Base-by-base conservation (phyloP, 2,113 vertebrate genomes). In the Solea senegalensis region DNA sequence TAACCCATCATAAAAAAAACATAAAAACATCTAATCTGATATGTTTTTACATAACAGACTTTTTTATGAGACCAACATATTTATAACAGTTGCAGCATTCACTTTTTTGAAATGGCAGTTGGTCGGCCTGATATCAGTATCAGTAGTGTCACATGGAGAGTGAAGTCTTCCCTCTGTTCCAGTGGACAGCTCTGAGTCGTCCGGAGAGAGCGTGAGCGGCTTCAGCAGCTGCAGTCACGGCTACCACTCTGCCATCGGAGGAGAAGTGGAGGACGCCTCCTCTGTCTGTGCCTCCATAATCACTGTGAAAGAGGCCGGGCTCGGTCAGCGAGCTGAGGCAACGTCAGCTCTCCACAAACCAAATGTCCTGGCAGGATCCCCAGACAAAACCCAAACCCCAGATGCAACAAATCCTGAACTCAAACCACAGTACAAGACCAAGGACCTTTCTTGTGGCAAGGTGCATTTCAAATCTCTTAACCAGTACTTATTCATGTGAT, bases 121-220 rank as follows among this genome's bases (percentile, higher is more conserved):
- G 21, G 5, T 34, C 34, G 5, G 5, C 2, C 34, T 34, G 34
- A 34, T 34, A 34, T 34, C 34, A 34, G 34, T 34, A 34, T 34
- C 34, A 34, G 34, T 34, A 34, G 34, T 34, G 34, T 34, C 34
- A 34, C 34, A 34, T 34, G 34, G 1, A 34, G 3, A 34, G 34
- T 34, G 3, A 34, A 34, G 34, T n/a, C 8, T n/a, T 77, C 15
- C 65, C 41, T 59, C 16, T 69, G n/a, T 77, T 84, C 2, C 84
- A 94, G 93, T 91, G 81, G 92, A 93, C 80, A 92, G 92, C 82
- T 95, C 92, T 0, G 93, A 93, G 84, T 94, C 93, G 0, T 94
- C 93, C 0, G 91, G 91, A 1, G 94, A 93, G 49, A 94, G 93
- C 6, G 75, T 94, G 12, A 94, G 90, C 7, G 91, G 92, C 43